These are phyloP conservation scores for Caenorhabditis afra DNA, from an alignment of 2,888 invertebrate genomes.

Conservation along the genomic window DNA sequence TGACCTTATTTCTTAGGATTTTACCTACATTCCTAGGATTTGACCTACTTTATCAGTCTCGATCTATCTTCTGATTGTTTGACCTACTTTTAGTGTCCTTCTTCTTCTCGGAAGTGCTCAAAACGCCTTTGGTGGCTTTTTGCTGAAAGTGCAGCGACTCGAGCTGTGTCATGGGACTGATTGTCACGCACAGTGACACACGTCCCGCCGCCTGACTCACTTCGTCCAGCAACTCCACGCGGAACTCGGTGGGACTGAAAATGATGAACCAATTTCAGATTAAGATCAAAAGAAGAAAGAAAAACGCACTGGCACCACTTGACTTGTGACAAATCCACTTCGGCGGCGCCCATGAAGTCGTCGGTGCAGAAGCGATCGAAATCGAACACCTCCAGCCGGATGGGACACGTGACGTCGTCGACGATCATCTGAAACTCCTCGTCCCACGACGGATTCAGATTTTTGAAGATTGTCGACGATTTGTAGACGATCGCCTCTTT, in stretches of 20 bases:
- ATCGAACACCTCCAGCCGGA: constrained; percentile 94
- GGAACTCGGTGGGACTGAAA: constrained; percentile 86
- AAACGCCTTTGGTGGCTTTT: constrained; percentile 49
- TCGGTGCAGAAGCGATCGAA: constrained; percentile 94
- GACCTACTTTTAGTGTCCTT: constrained; percentile 25
- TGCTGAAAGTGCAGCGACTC: constrained; percentile 51
- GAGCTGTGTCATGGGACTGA: constrained; percentile 48
- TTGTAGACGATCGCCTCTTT: constrained; percentile 88
- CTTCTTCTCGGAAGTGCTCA: constrained; percentile 33
- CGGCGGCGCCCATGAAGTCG: constrained; percentile 96
- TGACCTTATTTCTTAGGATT: too few species aligned
- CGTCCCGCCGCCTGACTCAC: constrained; percentile 82
- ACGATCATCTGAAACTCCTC: constrained; percentile 93
- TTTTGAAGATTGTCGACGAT: constrained; percentile 93
- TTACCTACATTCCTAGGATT: too few species aligned
- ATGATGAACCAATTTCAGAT: constrained; percentile 42
- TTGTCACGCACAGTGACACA: constrained; percentile 32
- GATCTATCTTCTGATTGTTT: too few species aligned
- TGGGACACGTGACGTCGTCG: constrained; percentile 90
- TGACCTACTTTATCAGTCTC: too few species aligned
- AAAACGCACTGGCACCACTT: constrained; percentile 75
- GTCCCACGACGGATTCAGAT: constrained; percentile 98
- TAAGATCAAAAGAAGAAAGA: background rate
- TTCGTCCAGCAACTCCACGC: constrained; percentile 87
- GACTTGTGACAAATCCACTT: constrained; percentile 85